These are phyloP conservation scores for Electrophaes corylata DNA, from an alignment of 2,888 invertebrate genomes.

Conservation along the genomic window DNA sequence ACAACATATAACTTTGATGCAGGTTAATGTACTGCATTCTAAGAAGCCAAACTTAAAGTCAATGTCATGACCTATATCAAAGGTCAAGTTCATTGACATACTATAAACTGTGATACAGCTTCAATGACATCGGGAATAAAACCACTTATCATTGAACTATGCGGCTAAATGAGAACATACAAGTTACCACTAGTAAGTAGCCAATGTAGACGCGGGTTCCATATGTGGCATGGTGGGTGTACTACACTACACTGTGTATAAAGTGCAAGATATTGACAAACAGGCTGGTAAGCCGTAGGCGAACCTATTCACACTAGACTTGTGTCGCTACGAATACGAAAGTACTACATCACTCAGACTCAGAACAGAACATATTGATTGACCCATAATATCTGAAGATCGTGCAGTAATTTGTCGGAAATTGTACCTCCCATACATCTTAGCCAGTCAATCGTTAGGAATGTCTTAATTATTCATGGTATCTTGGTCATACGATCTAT, in stretches of 20 bases:
- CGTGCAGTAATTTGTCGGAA: not conserved
- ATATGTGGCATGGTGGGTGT: not conserved
- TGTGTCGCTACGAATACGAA: not conserved
- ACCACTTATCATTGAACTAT: not conserved
- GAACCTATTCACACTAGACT: not conserved
- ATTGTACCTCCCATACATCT: not conserved
- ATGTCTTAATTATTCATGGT: constrained; percentile 21
- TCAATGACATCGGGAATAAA: not conserved
- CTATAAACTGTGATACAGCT: not conserved
- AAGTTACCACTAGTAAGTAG: not conserved
- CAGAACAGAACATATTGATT: not conserved
- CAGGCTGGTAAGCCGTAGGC: no score
- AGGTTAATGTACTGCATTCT: not conserved
- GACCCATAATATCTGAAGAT: not conserved
- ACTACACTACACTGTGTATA: no score
- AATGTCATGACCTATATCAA: not conserved
- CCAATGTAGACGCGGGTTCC: not conserved
- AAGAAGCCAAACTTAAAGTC: not conserved
- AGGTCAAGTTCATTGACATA: constrained; percentile 4
- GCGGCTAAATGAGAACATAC: not conserved
- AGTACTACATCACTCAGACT: not conserved
- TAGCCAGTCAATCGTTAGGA: constrained; percentile 1
- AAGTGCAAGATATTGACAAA: no score
- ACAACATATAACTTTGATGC: not conserved
- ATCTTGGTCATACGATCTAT: constrained; percentile 14